phyloP scores from a whole-genome alignment of 2,113 vertebrate genomes.

The Pipa parva region DNA sequence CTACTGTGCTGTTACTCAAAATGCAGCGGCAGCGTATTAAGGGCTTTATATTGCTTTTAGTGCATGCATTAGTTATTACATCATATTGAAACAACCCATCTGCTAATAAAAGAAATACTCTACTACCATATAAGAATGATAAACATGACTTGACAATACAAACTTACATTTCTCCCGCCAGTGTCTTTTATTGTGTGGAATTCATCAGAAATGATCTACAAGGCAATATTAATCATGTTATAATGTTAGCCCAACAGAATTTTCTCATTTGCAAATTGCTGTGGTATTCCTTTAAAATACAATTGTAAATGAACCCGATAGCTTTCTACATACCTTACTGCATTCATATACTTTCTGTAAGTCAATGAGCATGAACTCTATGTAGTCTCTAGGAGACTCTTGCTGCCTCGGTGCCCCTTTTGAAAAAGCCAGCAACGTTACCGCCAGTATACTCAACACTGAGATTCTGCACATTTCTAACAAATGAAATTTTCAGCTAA shows the following conservation, averaged over 20 bases:
- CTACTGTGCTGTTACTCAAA: too few relatives aligned
- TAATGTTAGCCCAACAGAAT: conserved; percentile 23
- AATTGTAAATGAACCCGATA: background rate
- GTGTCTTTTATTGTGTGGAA: conserved; percentile 45
- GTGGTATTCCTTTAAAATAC: background rate
- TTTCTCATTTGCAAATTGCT: background rate
- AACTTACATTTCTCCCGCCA: background rate
- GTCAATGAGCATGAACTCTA: background rate
- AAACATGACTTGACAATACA: background rate
- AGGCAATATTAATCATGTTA: conserved; percentile 15
- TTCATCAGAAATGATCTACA: conserved; percentile 37
- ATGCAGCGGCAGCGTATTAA: too few relatives aligned
- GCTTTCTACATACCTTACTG: conserved; percentile 52
- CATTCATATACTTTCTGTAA: conserved; percentile 6
- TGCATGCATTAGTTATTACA: too few relatives aligned
- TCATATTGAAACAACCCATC: too few relatives aligned
- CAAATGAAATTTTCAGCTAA: conserved; percentile 40
- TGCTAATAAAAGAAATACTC: too few relatives aligned
- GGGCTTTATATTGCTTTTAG: too few relatives aligned
- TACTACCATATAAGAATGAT: conserved; percentile 43
- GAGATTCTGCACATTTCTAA: conserved; percentile 54
- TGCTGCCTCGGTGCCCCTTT: conserved; percentile 41
- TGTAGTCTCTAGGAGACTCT: background rate
- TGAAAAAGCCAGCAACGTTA: conserved; percentile 45
- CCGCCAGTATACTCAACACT: conserved; percentile 49